Base-by-base conservation (phyloP, 2,888 invertebrate species). In the Brachylomia viminalis region DNA sequence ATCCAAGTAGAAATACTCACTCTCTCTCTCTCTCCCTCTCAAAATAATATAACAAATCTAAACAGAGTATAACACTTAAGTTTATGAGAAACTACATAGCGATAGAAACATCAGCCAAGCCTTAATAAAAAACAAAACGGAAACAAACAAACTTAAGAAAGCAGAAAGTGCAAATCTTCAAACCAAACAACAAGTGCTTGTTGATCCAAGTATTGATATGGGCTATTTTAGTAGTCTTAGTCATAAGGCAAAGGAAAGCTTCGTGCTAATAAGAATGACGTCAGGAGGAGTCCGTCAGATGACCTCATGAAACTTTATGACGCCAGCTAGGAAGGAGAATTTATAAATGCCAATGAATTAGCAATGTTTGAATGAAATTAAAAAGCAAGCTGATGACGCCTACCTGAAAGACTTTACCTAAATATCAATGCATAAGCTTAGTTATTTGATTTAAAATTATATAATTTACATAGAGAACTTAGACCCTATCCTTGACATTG, bases 161-260 rank as follows among this genome's bases (percentile, higher is more conserved):
- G 2, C 33, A 23, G 42, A 54, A 61, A 67, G 38, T 72, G 47
- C 52, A 66, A 66, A 62, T 72, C 33, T 58, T 67, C 54, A 70
- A 52, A 59, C 45, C 23, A 70, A 75, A 75, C 58, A 67, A 49
- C 23, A 61, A 75, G 62, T 61, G 70, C 73, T 70, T 56, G 27
- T 52, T 59, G 27, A 81, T 33, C 70, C 62, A 59, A 62, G 56
- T 64, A 54, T 69, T 74, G 71, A 75, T 75, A 69, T 56, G 30
- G 23, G 67, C 61, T 79, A 79, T 77, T 82, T 72, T 20, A 69
- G 64, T 66, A 56, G 38, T 52, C 15, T 82, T 78, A 70, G 76
- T 77, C 76, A 76, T 64, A 72, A 67, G 30, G 69, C 49, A 72
- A 78, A 74, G 45, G 75, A 79, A 79, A 82, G 77, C 79, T 85